Evolutionary conservation across 2,888 invertebrate species (phyloP).

Genomic region (Andrena minutula): DNA sequence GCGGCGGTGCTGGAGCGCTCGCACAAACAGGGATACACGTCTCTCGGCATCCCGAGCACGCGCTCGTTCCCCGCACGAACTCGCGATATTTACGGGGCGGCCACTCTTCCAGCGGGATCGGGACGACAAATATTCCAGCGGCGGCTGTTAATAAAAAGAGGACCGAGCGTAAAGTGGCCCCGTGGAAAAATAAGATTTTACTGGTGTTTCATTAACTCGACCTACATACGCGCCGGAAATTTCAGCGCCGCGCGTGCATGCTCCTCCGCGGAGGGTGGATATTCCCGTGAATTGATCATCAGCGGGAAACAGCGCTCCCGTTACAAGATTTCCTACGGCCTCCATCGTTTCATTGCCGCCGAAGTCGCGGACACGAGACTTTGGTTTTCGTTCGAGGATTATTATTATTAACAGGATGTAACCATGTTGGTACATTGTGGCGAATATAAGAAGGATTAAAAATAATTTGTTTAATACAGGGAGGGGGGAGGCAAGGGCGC

Average conservation of each 20-base stretch:
- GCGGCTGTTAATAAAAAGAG: neutral
- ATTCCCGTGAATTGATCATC: neutral
- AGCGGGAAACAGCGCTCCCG: neutral
- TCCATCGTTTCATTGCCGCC: neutral
- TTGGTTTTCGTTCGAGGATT: neutral
- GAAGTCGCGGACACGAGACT: neutral
- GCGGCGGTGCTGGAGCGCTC: neutral
- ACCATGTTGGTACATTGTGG: too few species aligned
- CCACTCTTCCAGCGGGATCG: slow-evolving; percentile 22
- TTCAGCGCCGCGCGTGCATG: neutral
- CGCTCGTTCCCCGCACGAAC: slow-evolving; percentile 11
- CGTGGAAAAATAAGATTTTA: slow-evolving; percentile 44
- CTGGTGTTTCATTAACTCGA: slow-evolving; percentile 70
- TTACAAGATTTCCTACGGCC: neutral
- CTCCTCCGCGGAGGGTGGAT: neutral
- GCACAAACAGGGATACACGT: slow-evolving; percentile 21
- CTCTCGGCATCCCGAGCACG: slow-evolving; percentile 14
- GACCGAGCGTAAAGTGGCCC: slow-evolving; percentile 1
- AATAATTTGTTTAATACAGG: too few species aligned
- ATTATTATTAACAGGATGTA: too few species aligned
- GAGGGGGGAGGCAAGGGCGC: too few species aligned
- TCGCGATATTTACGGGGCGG: slow-evolving; percentile 17
- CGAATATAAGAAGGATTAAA: too few species aligned
- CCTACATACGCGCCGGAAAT: slow-evolving; percentile 56
- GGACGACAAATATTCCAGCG: slow-evolving; percentile 21